Conservation (phyloP, 1,140 invertebrate species). For the Trachelipus rathkii region DNA sequence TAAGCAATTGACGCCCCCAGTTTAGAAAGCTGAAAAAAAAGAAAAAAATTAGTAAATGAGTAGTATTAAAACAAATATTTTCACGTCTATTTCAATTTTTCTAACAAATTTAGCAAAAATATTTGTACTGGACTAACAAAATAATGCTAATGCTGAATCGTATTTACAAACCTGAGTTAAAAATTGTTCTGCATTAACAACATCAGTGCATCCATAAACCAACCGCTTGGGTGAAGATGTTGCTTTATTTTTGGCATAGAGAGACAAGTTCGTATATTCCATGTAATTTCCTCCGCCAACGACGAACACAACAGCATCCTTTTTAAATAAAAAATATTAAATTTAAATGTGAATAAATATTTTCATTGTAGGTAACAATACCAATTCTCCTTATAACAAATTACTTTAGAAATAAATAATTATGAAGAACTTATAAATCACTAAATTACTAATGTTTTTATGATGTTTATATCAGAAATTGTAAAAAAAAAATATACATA, state of each 20-base stretch:
- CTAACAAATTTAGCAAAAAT: not conserved
- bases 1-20: constrained; percentile 33
- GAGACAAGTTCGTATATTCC: constrained; percentile 96
- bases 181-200: constrained; percentile 88
- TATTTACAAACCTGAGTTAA: constrained; percentile 69
- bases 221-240: constrained; percentile 67
- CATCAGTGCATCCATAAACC: constrained; percentile 89
- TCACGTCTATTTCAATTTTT: not conserved
- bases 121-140: not conserved
- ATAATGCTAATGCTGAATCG: not conserved
- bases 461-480: not conserved
- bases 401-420: too few relatives aligned
- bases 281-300: constrained; percentile 99
- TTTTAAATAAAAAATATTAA: too few relatives aligned
- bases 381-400: too few relatives aligned
- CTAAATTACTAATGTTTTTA: constrained; percentile 23
- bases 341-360: not conserved
- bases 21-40: constrained; percentile 31
- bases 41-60: too few relatives aligned
- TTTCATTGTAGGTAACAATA: not conserved
- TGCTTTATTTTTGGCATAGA: constrained; percentile 80
- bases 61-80: too few relatives aligned
- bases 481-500: too few relatives aligned
- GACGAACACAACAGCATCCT: constrained; percentile 92
- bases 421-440: too few relatives aligned